These are phyloP conservation scores for Argya squamiceps DNA, from an alignment of 2,797 vertebrate species.

Conservation along the genomic window DNA sequence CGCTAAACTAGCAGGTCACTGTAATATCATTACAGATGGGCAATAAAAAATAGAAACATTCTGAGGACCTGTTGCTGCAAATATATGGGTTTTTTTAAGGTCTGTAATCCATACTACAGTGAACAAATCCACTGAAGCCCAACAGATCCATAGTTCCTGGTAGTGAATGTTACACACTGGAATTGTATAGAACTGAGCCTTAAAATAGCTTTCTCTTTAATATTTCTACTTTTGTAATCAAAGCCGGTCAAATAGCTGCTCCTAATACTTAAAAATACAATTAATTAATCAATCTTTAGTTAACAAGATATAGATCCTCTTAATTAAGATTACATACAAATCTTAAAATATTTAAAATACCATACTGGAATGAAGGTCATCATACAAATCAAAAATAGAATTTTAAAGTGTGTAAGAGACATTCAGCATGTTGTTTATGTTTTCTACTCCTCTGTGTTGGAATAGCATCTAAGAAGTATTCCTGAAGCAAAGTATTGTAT, in stretches of 20 bases:
- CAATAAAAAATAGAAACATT: constrained; percentile 4
- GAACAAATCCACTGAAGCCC: not conserved
- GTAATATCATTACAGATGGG: not conserved
- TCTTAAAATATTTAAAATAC: not conserved
- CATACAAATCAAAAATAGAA: not conserved
- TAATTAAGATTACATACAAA: not conserved
- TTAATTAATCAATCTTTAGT: not conserved
- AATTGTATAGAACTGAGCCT: not conserved
- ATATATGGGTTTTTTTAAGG: not conserved
- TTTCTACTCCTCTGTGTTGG: not conserved
- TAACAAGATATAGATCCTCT: not conserved
- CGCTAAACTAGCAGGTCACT: not conserved
- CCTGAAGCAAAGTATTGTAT: not conserved
- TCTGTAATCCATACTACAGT: not conserved
- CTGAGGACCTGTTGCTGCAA: not conserved
- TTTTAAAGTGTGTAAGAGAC: not conserved
- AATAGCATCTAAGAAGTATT: not conserved
- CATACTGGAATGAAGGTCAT: not conserved
- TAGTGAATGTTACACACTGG: not conserved
- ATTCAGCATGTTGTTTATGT: not conserved
- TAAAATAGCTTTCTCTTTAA: not conserved
- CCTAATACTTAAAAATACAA: not conserved
- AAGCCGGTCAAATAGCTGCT: not conserved
- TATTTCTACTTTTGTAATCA: not conserved
- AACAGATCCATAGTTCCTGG: not conserved